phyloP scores from a whole-genome alignment of 2,888 invertebrate genomes.

The Eupithecia exiguata region DNA sequence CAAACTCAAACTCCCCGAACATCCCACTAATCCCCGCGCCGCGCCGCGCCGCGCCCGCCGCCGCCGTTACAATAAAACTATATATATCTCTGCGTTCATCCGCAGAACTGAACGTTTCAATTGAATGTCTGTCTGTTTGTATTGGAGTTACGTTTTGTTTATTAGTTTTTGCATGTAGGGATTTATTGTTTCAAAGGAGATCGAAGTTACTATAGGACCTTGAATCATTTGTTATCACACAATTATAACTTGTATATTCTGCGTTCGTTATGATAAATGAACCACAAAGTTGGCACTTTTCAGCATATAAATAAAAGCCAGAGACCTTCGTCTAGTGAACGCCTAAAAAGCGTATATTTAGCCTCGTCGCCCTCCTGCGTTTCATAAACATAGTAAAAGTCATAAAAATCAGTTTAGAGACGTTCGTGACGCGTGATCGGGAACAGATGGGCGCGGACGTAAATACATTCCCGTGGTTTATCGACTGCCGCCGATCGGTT shows the following conservation, averaged over 20 bases:
- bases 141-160: background rate
- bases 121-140: background rate
- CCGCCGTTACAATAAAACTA: background rate
- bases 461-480: slow-evolving; percentile 20
- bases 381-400: slow-evolving; percentile 46
- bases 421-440: slow-evolving; percentile 49
- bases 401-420: slow-evolving; percentile 50
- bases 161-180: background rate
- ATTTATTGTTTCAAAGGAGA: background rate
- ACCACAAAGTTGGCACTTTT: background rate
- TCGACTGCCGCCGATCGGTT: background rate
- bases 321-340: background rate
- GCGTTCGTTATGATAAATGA: background rate
- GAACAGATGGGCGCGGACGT: slow-evolving; percentile 43
- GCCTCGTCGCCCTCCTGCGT: slow-evolving; percentile 34
- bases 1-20: slow-evolving; percentile 1
- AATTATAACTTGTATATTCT: background rate
- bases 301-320: background rate
- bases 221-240: background rate
- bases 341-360: slow-evolving; percentile 48
- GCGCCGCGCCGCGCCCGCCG: background rate
- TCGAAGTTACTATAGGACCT: background rate
- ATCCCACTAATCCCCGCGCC: background rate
- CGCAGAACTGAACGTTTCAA: background rate
- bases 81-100: background rate